These are phyloP conservation scores for Antheraea pernyi DNA, from an alignment of 1,140 invertebrate species.

Conservation along the genomic window DNA sequence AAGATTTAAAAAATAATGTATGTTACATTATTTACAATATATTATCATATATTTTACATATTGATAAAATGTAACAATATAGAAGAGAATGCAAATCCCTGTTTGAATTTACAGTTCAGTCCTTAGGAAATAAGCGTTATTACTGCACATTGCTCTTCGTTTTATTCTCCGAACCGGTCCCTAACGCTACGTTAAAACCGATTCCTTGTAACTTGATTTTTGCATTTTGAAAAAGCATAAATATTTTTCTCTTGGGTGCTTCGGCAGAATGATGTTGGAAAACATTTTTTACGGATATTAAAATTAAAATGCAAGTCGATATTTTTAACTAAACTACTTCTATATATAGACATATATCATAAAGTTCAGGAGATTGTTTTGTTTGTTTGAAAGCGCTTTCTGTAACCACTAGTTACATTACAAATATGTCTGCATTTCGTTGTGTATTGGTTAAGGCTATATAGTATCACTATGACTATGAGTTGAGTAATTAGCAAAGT, in stretches of 20 bases:
- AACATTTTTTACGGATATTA: constrained; percentile 58
- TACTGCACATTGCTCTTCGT: constrained; percentile 49
- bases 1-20: no score
- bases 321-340: not conserved
- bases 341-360: not conserved
- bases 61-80: no score
- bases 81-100: not conserved
- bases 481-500: no score
- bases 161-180: constrained; percentile 66
- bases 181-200: constrained; percentile 71
- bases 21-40: no score
- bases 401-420: no score
- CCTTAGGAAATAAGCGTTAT: constrained; percentile 61
- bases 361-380: no score
- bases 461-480: no score
- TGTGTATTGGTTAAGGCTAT: no score
- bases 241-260: constrained; percentile 75
- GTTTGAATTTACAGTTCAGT: not conserved
- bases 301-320: constrained; percentile 33
- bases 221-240: constrained; percentile 77
- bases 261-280: constrained; percentile 45
- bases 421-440: no score
- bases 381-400: no score
- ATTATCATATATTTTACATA: no score
- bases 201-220: constrained; percentile 78